Percentiles rank a stretch among this genome's conserved stretches.
Evolutionary conservation across 2,113 vertebrate species (phyloP).

Genomic region (Hyperopisus bebe): DNA sequence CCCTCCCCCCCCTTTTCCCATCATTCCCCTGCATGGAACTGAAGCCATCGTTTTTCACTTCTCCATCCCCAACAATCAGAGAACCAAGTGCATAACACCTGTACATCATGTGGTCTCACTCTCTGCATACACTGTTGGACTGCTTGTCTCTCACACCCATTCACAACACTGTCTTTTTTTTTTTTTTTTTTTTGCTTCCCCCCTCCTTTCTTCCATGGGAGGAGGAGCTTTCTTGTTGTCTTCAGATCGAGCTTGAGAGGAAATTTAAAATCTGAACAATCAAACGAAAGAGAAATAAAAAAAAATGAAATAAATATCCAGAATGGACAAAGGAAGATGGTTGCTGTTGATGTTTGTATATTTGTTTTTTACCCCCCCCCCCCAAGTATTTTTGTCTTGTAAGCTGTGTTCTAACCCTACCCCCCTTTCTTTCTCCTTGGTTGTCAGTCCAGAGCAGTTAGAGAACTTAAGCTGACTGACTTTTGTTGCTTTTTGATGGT

Average conservation of each 20-base stretch:
- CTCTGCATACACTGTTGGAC: slow-evolving; percentile 34
- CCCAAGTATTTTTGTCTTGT: neutral
- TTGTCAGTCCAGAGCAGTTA: neutral
- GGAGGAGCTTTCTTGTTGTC: neutral
- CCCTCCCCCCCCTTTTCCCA: slow-evolving; percentile 6
- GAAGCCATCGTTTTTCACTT: slow-evolving; percentile 60
- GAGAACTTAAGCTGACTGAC: neutral
- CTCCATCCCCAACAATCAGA: slow-evolving; percentile 47
- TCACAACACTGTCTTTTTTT: neutral
- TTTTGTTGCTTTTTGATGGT: neutral
- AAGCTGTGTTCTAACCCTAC: neutral
- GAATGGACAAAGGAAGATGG: slow-evolving; percentile 56
- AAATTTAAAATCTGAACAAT: slow-evolving; percentile 2
- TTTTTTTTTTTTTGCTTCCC: neutral
- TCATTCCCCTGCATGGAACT: slow-evolving; percentile 52
- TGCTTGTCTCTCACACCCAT: neutral
- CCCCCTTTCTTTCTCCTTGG: neutral
- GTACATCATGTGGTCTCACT: slow-evolving; percentile 29
- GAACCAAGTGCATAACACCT: slow-evolving; percentile 41
- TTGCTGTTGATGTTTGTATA: slow-evolving; percentile 44
- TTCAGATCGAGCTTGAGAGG: neutral
- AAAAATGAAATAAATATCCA: slow-evolving; percentile 52
- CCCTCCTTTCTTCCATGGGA: neutral
- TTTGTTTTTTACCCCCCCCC: slow-evolving; percentile 13
- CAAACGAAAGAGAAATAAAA: neutral